Percentiles rank a stretch among this genome's conserved stretches.
Conservation (phyloP, 2,888 invertebrate genomes). For the Salpingus planirostris region DNA sequence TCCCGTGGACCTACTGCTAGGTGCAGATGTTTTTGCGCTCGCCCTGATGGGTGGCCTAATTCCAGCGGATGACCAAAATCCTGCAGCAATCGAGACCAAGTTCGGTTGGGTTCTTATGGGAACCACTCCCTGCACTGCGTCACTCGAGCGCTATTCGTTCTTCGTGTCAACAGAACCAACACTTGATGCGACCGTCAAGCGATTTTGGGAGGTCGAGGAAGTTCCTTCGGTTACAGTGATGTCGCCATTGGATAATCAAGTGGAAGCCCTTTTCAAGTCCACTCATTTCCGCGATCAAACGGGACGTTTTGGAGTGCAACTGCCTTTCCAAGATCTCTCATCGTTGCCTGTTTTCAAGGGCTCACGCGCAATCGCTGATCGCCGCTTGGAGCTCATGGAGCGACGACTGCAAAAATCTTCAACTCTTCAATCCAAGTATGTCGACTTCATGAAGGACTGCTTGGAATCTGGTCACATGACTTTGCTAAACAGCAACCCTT, state of each 20-base stretch:
- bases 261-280: background rate
- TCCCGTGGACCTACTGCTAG: background rate
- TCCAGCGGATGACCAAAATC: background rate
- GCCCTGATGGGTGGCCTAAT: background rate
- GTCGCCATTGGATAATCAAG: background rate
- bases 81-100: background rate
- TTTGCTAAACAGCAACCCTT: background rate
- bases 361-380: background rate
- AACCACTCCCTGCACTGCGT: background rate
- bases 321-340: background rate
- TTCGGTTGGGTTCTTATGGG: conserved; percentile 1
- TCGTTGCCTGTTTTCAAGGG: background rate
- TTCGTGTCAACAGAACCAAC: background rate
- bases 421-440: background rate
- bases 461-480: conserved; percentile 8
- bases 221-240: background rate
- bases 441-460: conserved; percentile 11
- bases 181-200: background rate
- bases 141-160: background rate
- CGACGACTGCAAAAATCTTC: background rate
- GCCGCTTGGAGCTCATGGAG: background rate
- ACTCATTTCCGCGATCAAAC: background rate
- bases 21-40: conserved; percentile 1
- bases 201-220: conserved; percentile 1
- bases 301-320: conserved; percentile 1